Base-by-base conservation (phyloP, 1,140 invertebrate species). In the Drosophila serrata region DNA sequence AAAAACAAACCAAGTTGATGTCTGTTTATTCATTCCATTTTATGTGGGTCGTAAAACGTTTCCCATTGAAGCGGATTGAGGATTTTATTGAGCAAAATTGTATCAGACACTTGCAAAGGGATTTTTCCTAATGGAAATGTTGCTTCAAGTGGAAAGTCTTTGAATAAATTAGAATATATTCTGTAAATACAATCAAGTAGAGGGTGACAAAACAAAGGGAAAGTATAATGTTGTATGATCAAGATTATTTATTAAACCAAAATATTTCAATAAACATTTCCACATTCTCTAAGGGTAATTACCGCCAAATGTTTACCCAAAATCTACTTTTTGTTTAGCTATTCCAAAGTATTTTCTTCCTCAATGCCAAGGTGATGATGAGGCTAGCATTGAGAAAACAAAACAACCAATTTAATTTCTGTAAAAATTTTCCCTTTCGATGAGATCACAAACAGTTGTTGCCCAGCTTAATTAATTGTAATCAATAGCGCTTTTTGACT, bases 391-490 rank as follows among this genome's bases (percentile, higher is more conserved):
- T n/a, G 19, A 35, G 31, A 22, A 51, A 40, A 19, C 17, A 9
- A 9, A 59, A 59, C 65, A 72, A 37, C 6, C 13, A 17, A 29
- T 39, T 29, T 8, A 22, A 6, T 13, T 56, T 75, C 19, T 58
- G 40, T 75, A 65, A 53, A 51, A 53, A 51, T 43, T 58, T 45
- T 57, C 42, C 39, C 61, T 59, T 53, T 8, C 33, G 53, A 76
- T 76, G 74, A 76, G 61, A 57, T 76, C 73, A 76, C 61, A 67
- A 40, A 27, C n/a, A n/a, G n/a, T n/a, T 51, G 29, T 33, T 42
- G 33, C n/a, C 22, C 31, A n/a, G 12, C 12, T 82, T 87, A 82
- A 84, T 88, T 88, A 87, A 88, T 19, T 61, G 43, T 78, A 78
- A 78, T 42, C 75, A 81, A 75, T 76, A 55, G 55, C 35, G 58